A percentile compares a stretch with the other conserved stretches of the same genome.
phyloP scores from a whole-genome alignment of 2,888 invertebrate genomes.

The Pocota personata region DNA sequence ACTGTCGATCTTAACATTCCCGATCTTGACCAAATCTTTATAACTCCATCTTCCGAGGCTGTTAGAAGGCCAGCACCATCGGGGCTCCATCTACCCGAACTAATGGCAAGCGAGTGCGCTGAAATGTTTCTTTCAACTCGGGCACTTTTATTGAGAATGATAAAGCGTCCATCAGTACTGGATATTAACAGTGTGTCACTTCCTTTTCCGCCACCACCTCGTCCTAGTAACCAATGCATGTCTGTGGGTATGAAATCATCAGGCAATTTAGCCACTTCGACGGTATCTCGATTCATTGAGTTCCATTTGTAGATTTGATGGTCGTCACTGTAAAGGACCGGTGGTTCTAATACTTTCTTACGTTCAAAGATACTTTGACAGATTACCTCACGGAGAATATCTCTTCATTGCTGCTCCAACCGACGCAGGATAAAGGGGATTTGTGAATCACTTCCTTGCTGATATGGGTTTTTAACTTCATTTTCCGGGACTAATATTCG shows the following conservation, averaged over 20 bases:
- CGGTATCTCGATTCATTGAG: slow-evolving; percentile 90
- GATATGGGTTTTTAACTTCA: slow-evolving; percentile 92
- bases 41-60: slow-evolving; percentile 98
- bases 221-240: slow-evolving; percentile 91
- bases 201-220: slow-evolving; percentile 80
- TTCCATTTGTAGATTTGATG: slow-evolving; percentile 95
- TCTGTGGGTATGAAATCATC: slow-evolving; percentile 94
- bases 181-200: slow-evolving; percentile 92
- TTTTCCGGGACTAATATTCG: slow-evolving; percentile 79
- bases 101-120: slow-evolving; percentile 95
- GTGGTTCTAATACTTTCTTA: not conserved
- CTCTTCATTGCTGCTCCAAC: slow-evolving; percentile 97
- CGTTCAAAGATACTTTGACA: not conserved
- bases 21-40: slow-evolving; percentile 98
- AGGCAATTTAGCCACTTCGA: slow-evolving; percentile 90
- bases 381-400: slow-evolving; percentile 93
- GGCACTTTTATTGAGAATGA: slow-evolving; percentile 94
- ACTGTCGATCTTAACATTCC: slow-evolving; percentile 96
- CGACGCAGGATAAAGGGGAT: slow-evolving; percentile 93
- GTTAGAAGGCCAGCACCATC: slow-evolving; percentile 97
- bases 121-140: slow-evolving; percentile 96
- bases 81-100: slow-evolving; percentile 95
- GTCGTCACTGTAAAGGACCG: slow-evolving; percentile 89
- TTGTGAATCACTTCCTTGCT: slow-evolving; percentile 89
- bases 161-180: slow-evolving; percentile 94